Evolutionary conservation across 1,140 invertebrate species (phyloP), one percentile per base, ranked within the genome.

Genomic region (Coboldia fuscipes): DNA sequence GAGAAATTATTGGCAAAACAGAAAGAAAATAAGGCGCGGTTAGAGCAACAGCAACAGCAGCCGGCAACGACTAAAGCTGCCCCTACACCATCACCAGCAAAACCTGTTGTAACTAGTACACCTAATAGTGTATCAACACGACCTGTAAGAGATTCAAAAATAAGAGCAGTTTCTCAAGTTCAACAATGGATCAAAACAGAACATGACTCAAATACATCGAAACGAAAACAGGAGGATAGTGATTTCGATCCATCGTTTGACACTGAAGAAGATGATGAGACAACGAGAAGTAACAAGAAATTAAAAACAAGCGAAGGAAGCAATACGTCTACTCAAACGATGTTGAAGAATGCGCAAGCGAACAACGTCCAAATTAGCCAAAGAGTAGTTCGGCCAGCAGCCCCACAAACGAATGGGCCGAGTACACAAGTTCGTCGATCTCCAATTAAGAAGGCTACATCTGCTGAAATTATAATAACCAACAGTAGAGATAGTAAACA

Each of bases 151-250:
- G 75, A 70, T 8, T 81, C 77, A 42, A 82, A 82, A 55, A 73
- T 71, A 24, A 77, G 76, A 43, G 79, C 77, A 1, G 62, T 81
- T 56, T 72, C 78, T 55, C 74, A 80, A 51, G 78, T 83, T n/a
- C 82, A 81, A 45, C 68, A 72, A 38, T 83, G 79, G 79, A 75
- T 72, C 48, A 74, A 73, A 13, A 70, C 67, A 17, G 70, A 73
- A n/a, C 57, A 61, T 34, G 64, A 68, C 17, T 9, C 33, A 50
- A 51, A 37, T 55, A 23, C 36, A 30, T 18, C 47, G 19, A 58
- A 56, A 37, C 42, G 48, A 20, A 58, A 57, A 40, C 30, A 47
- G 1, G 46, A 54, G 34, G 46, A 46, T 36, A 45, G 50, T 27
- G 43, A 50, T 33, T 48, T 44, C 34, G 36, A 42, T 33, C 52